Evolutionary conservation across 2,113 vertebrate genomes (phyloP), one percentile per base, ranked within the genome.

Genomic region (Orientallactaga bullata): DNA sequence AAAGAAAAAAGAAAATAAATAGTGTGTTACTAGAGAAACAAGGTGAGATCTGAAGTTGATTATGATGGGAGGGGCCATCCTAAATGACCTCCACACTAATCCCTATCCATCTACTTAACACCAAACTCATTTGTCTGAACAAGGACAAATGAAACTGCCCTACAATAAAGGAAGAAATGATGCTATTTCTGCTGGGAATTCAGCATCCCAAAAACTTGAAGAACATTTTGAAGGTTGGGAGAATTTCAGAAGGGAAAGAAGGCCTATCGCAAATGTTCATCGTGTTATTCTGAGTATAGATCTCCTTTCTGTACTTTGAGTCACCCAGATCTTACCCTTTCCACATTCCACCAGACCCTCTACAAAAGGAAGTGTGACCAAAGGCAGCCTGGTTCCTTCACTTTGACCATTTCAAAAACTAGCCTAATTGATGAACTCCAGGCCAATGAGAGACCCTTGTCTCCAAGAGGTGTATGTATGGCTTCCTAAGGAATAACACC

Each of bases 261-360:
- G 24, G 28, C 0, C 83, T 32, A 68, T 79, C 6, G 8, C 81
- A 76, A 61, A 16, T 20, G 18, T n/a, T 91, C 11, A 68, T 23
- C n/a, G 72, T 72, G 15, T 88, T 51, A 15, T 23, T 51, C n/a
- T 51, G 63, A 82, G 42, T 42, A 60, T 11, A 84, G n/a, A 60
- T 18, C 35, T 58, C 16, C 13, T 1, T n/a, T 71, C 47, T 85
- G 79, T 30, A 58, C 78, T 1, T 3, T 42, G 69, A 13, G 18
- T 51, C 35, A 37, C 9, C 55, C 51, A 7, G 20, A 63, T 76
- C 24, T 65, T 30, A 60, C 13, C 0, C 3, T 26, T 55, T 21
- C 12, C 16, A 7, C 24, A n/a, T 2, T 6, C 10, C 20, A 8
- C 1, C 0, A 4, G 1, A 17, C 7, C 87, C 28, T 81, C 47